Evolutionary conservation across 2,888 invertebrate genomes (phyloP), one percentile per base, ranked within the genome.

Genomic region (Apodemia hepburni): DNA sequence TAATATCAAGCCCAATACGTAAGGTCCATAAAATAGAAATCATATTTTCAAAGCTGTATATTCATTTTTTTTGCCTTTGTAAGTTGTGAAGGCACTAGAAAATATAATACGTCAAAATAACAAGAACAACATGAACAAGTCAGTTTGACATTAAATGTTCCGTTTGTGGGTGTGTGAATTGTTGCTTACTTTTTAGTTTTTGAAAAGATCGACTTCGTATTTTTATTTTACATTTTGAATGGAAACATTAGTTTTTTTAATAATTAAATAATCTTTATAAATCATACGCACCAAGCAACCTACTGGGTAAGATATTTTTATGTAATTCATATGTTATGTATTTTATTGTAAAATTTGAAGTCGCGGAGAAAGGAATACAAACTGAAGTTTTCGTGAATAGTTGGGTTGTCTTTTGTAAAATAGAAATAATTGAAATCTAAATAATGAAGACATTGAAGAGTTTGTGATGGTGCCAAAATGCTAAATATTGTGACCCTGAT

Each of bases 141-240:
- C 51, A 51, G 51, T 51, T 18, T 51, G 51, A 61, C n/a, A 60
- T 65, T 72, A 71, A 72, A 74, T 70, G 80, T 83, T 85, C 80
- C 80, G 83, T 82, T 84, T 75, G 75, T 78, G 80, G 80, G 81
- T 81, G 82, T 80, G 78, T 75, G 67, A 29, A 42, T 60, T n/a
- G 45, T 62, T 38, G 54, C 63, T 33, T 58, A 47, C 51, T 12
- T 51, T 54, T 65, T 60, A 29, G 60, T 64, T 61, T 45, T 61
- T 61, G 8, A 61, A 58, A 64, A 57, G 49, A 65, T 57, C 60
- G 59, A 61, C 54, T 27, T 22, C 57, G 42, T 63, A 61, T 54
- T 17, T 54, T 60, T 60, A n/a, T 12, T 11, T 54, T 33, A 60
- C 29, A 61, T 68, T 60, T 35, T 69, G 59, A 67, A 65, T 66